phyloP scores from a whole-genome alignment of 2,888 invertebrate genomes.

The Lysandra coridon region DNA sequence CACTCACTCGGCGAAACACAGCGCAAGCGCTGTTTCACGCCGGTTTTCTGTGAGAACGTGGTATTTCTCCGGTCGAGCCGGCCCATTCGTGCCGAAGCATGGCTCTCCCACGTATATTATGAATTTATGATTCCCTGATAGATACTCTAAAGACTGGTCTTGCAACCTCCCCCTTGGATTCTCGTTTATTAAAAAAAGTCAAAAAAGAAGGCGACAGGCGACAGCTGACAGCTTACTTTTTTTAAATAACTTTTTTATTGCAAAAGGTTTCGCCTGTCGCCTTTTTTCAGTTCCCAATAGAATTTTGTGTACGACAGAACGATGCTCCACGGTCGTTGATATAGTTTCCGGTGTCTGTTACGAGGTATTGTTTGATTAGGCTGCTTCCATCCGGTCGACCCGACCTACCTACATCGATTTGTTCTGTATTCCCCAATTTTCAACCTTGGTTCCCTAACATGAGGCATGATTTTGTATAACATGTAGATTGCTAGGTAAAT shows the following conservation, averaged over 20 bases:
- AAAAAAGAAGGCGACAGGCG: no score
- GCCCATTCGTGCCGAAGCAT: no score
- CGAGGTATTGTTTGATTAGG: conserved; percentile 38
- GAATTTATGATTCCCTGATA: background rate
- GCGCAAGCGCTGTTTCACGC: no score
- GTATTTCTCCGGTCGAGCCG: no score
- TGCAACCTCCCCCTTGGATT: no score
- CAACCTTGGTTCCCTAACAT: background rate
- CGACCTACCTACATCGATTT: background rate
- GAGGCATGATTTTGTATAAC: background rate
- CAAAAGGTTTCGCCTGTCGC: background rate
- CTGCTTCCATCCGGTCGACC: conserved; percentile 5
- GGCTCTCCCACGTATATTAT: background rate
- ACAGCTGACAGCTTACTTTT: background rate
- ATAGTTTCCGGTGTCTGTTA: conserved; percentile 70
- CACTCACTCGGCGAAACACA: no score
- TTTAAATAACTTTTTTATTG: background rate
- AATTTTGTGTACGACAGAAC: background rate
- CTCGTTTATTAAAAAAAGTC: no score
- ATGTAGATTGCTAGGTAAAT: background rate
- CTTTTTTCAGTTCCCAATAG: background rate
- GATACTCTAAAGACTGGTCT: no score
- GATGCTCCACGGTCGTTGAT: conserved; percentile 44
- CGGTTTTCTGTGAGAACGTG: no score
- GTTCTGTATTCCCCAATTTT: background rate